phyloP scores from a whole-genome alignment of 2,113 vertebrate species.

The Scolopax mira region DNA sequence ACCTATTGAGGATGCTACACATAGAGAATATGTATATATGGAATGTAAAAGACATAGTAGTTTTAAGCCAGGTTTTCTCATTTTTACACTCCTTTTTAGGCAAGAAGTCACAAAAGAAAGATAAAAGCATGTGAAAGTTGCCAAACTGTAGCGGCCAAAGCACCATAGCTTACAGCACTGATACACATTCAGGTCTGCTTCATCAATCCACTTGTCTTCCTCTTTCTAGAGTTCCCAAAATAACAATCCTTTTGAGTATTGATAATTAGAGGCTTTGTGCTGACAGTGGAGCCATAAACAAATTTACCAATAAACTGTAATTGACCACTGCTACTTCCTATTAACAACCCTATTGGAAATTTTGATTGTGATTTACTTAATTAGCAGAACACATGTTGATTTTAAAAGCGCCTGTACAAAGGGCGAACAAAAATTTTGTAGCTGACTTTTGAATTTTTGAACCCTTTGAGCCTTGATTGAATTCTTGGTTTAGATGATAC shows the following conservation, averaged over 20 bases:
- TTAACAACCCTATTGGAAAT: not conserved
- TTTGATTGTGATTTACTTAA: not conserved
- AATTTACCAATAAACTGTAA: not conserved
- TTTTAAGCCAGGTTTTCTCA: not conserved
- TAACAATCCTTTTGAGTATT: not conserved
- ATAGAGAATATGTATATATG: no score
- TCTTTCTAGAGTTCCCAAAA: not conserved
- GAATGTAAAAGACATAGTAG: not conserved
- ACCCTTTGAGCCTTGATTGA: not conserved
- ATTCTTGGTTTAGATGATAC: not conserved
- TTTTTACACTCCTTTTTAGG: not conserved
- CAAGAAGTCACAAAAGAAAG: not conserved
- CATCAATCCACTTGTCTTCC: not conserved
- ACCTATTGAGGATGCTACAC: not conserved
- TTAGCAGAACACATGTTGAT: not conserved
- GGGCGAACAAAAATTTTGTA: not conserved
- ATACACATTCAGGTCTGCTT: not conserved
- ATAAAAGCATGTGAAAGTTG: accelerated
- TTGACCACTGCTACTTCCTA: not conserved
- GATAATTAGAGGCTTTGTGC: not conserved
- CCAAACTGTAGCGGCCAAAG: not conserved
- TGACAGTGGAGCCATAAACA: not conserved
- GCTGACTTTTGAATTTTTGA: not conserved
- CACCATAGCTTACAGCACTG: not conserved
- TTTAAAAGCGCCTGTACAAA: not conserved